A percentile compares a stretch with the other conserved stretches of the same genome.
phyloP scores from a whole-genome alignment of 2,888 invertebrate species.

The Heliconius charithonia region DNA sequence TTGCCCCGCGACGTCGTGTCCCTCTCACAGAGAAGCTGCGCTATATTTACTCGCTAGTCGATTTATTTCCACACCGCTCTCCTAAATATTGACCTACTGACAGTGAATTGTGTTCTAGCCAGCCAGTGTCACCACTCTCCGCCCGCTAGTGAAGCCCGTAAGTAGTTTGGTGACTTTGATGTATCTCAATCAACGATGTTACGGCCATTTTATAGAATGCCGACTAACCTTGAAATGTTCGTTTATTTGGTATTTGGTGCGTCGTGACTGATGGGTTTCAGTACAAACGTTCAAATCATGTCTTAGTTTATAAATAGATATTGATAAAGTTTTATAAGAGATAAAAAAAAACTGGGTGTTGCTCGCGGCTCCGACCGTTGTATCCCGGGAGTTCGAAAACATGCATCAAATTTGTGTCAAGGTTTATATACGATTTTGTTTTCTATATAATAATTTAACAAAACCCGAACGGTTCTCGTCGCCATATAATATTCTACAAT shows the following conservation, averaged over 20 bases:
- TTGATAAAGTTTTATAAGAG: conserved; percentile 53
- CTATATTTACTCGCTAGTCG: conserved; percentile 72
- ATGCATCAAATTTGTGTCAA: conserved; percentile 70
- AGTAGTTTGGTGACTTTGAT: conserved; percentile 63
- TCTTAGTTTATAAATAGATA: conserved; percentile 53
- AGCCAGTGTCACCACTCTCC: conserved; percentile 56
- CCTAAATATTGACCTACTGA: conserved; percentile 68
- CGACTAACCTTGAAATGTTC: conserved; percentile 73
- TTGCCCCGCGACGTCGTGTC: conserved; percentile 65
- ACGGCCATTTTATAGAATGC: conserved; percentile 78
- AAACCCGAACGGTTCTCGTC: conserved; percentile 30
- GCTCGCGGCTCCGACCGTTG: conserved; percentile 55
- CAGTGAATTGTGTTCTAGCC: conserved; percentile 70
- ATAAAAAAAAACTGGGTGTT: conserved; percentile 52
- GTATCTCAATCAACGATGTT: conserved; percentile 68
- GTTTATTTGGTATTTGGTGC: conserved; percentile 75
- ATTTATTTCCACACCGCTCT: conserved; percentile 58
- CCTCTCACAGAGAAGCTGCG: conserved; percentile 59
- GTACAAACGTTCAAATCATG: conserved; percentile 49
- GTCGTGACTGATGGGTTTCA: conserved; percentile 55
- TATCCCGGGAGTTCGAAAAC: conserved; percentile 65
- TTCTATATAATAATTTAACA: conserved; percentile 44
- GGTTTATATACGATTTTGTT: conserved; percentile 66
- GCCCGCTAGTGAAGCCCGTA: conserved; percentile 52
- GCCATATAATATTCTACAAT: conserved; percentile 38